Percentiles rank a stretch among this genome's conserved stretches.
Conservation (phyloP, 2,797 vertebrate genomes). For the Acipenser oxyrinchus region DNA sequence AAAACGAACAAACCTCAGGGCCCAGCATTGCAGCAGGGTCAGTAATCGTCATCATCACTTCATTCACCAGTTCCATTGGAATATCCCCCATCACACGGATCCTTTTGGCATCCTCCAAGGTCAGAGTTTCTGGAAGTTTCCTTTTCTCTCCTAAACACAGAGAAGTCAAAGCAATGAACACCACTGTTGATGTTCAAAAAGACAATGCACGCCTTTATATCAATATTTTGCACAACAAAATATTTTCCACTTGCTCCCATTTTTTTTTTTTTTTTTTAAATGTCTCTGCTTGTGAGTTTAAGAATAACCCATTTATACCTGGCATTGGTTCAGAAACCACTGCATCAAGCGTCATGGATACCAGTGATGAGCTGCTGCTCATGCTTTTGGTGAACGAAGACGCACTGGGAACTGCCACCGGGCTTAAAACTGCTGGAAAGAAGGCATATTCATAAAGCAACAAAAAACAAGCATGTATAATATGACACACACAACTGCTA, state of each 20-base stretch:
- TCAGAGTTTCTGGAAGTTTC: conserved; percentile 86
- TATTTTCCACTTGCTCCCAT: too few relatives aligned
- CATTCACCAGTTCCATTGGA: conserved; percentile 96
- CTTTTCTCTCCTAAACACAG: conserved; percentile 78
- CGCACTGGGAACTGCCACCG: conserved; percentile 65
- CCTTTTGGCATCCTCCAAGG: conserved; percentile 89
- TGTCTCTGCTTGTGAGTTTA: background rate
- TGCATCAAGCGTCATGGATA: conserved; percentile 59
- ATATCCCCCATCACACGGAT: conserved; percentile 97
- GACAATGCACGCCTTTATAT: background rate
- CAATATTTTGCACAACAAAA: background rate
- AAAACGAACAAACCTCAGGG: conserved; percentile 65
- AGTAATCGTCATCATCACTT: conserved; percentile 97
- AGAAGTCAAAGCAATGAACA: background rate
- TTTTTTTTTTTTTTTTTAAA: background rate
- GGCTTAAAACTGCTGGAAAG: conserved; percentile 61
- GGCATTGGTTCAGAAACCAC: conserved; percentile 68
- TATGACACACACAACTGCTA: background rate
- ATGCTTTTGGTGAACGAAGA: conserved; percentile 75
- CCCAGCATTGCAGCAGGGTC: conserved; percentile 96
- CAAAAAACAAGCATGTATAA: background rate
- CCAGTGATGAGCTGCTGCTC: conserved; percentile 62
- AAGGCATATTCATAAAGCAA: background rate
- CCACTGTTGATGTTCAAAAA: background rate
- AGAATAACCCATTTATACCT: conserved; percentile 46